These are phyloP conservation scores for Saturnia japonica DNA, from an alignment of 2,888 invertebrate genomes.

Conservation along the genomic window DNA sequence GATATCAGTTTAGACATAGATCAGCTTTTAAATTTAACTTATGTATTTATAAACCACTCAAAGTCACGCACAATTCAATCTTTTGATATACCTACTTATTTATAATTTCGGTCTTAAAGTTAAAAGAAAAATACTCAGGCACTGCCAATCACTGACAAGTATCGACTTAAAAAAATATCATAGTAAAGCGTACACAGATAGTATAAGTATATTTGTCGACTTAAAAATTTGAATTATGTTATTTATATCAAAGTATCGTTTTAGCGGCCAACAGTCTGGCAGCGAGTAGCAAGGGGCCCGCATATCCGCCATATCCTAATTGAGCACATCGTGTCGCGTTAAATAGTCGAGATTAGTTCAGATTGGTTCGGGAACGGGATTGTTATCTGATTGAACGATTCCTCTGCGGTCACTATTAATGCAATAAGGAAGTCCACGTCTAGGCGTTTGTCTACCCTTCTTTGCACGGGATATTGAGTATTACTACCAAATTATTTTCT, in stretches of 20 bases:
- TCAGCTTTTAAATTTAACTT: too few relatives aligned
- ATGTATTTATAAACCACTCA: too few relatives aligned
- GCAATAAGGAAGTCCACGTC: conserved; percentile 76
- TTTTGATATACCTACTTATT: too few relatives aligned
- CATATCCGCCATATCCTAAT: conserved; percentile 79
- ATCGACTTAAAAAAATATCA: neutral
- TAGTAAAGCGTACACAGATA: neutral
- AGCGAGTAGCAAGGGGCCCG: conserved; percentile 73
- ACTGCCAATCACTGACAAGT: neutral
- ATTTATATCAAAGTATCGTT: conserved; percentile 31
- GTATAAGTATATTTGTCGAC: neutral
- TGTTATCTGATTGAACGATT: conserved; percentile 75
- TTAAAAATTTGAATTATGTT: conserved; percentile 5
- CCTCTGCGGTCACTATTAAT: conserved; percentile 56
- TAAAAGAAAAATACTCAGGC: neutral
- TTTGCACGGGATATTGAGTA: conserved; percentile 59
- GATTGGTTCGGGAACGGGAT: conserved; percentile 65
- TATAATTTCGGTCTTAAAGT: neutral
- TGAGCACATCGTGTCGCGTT: conserved; percentile 77
- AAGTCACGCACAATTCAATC: too few relatives aligned
- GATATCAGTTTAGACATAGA: too few relatives aligned
- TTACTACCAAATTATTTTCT: conserved; percentile 37
- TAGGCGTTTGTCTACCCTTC: conserved; percentile 43
- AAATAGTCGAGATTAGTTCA: conserved; percentile 79
- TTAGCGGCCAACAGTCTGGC: conserved; percentile 39